Evolutionary conservation across 1,140 invertebrate species (phyloP).

Genomic region (Hypsibius dujardini): DNA sequence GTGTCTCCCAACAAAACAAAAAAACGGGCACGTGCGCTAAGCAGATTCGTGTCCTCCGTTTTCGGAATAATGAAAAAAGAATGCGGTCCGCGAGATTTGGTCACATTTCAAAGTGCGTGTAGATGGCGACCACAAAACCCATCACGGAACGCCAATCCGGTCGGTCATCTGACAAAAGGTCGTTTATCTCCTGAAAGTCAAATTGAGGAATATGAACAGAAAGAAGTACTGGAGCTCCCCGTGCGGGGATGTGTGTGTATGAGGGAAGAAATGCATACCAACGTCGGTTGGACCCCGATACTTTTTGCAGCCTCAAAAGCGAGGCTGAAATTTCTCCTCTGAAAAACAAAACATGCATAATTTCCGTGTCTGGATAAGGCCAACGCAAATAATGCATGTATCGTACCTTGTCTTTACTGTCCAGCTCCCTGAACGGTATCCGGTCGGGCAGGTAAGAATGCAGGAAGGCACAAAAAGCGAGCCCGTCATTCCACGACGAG

Average conservation of each 20-base stretch:
- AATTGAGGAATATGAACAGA: constrained; percentile 14
- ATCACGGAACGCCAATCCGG: constrained; percentile 89
- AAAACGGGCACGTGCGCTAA: too few relatives aligned
- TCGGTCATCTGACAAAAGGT: constrained; percentile 75
- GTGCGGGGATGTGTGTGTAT: not conserved
- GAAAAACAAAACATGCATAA: constrained; percentile 18
- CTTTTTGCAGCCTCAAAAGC: constrained; percentile 74
- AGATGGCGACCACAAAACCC: constrained; percentile 76
- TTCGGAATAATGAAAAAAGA: too few relatives aligned
- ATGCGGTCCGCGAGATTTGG: too few relatives aligned
- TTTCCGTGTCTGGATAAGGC: not conserved
- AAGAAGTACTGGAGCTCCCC: constrained; percentile 18
- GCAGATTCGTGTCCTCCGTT: too few relatives aligned
- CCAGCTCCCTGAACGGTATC: constrained; percentile 59
- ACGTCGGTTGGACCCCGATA: constrained; percentile 62
- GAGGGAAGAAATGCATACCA: constrained; percentile 44
- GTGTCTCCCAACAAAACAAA: too few relatives aligned
- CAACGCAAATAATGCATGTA: not conserved
- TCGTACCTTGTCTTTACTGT: constrained; percentile 49
- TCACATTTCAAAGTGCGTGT: constrained; percentile 41
- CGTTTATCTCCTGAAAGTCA: constrained; percentile 56
- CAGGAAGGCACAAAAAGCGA: constrained; percentile 69
- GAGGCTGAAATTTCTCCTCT: constrained; percentile 62
- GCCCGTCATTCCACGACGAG: constrained; percentile 75
- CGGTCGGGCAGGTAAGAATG: constrained; percentile 69